Base-by-base conservation (phyloP, 2,113 vertebrate genomes). In the Anser brachyrhynchus region DNA sequence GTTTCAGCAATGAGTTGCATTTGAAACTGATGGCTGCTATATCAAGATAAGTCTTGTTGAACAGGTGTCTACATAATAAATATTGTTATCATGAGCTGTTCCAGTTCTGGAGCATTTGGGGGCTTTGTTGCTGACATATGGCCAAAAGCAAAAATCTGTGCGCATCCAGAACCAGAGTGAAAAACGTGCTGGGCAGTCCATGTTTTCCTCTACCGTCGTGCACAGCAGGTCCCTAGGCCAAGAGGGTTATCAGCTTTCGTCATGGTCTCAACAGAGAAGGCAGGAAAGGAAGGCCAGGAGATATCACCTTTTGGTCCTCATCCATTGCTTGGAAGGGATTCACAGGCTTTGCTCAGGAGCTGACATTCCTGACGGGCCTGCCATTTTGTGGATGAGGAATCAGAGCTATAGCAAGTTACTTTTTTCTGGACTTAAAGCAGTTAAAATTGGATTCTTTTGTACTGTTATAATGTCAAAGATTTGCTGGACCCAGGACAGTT, bases 381-480 rank as follows among this genome's bases (percentile, higher is more conserved):
- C 18, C 2, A 1, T 26, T 77, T 37, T 57, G 43, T 71, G 61
- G 69, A 28, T 54, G 12, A 77, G 33, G 39, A 92, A 58, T 67
- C 33, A 72, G 52, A 83, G 23, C 26, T 92, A 52, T 61, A 83
- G 20, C 39, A 10, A 74, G 39, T 90, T 78, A 22, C 23, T 15
- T 66, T 64, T 70, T 12, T 12, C 58, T 62, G 37, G 19, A 5
- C 87, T 87, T 91, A 43, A 91, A 91, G 61, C 11, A 49, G n/a
- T 95, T 95, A 89, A 89, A 91, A 51, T 21, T 41, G 49, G 4
- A 8, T 79, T 91, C 16, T 89, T 89, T 66, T 85, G 11, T 91
- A 31, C 44, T 84, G 44, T 69, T 43, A 28, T 29, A 10, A 55
- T 76, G 67, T 95, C 77, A 94, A 82, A 85, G 70, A 70, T 85